Base-by-base conservation (phyloP, 1,140 invertebrate genomes). In the Drosophila prosaltans region DNA sequence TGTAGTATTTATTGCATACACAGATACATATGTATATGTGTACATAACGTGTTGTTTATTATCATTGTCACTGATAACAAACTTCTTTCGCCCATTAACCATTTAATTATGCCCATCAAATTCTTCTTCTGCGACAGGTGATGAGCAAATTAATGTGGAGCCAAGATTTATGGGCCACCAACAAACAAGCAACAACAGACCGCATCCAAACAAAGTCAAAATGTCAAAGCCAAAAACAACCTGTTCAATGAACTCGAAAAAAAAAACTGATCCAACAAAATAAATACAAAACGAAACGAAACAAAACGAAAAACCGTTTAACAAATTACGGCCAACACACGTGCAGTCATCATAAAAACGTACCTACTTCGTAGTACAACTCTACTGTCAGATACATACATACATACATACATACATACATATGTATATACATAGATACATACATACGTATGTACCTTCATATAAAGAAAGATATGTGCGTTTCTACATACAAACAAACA, bases 341-440 rank as follows among this genome's bases (percentile, higher is more conserved):
- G 81, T 83, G 72, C 69, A 68, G 60, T 64, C 57, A 64, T 65
- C 81, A 83, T 84, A 83, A 83, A 83, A 78, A 79, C 67, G 80
- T 69, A 82, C 71, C 55, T 21, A 51, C 69, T 58, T 30, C 24
- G 45, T 59, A 51, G 30, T 41, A 36, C 28, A 30, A 30, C 36
- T 24, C 41, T 67, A 61, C 55, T 54, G 24, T 8, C 32, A 58
- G 1, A 69, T 65, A 69, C 39, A 63, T 51, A 69, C 39, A n/a
- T 51, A 66, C 40, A 61, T 41, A 69, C 8, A 51, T 51, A 51
- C 16, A 26, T 39, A 45, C 28, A 24, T 60, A 28, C 40, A 48
- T 40, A 30, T 26, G 16, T 16, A 67, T 36, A 65, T 30, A 55
- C 5, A 68, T 55, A 69, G 39, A 66, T 59, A 30, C 28, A 30